Percentiles rank a stretch among this genome's conserved stretches.
phyloP scores from a whole-genome alignment of 2,888 invertebrate genomes.

The Amorpha juglandis region DNA sequence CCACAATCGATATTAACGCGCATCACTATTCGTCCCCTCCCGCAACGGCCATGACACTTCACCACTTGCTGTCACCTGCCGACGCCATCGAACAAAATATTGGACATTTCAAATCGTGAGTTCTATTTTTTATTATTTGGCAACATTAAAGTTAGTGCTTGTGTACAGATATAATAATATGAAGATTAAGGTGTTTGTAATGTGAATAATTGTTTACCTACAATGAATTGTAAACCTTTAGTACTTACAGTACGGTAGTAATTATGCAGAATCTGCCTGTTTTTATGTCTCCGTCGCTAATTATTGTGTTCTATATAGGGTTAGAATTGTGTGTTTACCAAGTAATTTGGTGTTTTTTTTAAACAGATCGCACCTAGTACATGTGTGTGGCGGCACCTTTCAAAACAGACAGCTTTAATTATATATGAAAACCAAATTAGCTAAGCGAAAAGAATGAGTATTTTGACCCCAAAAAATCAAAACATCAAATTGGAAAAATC shows the following conservation, averaged over 20 bases:
- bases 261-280: neutral
- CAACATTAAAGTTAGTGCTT: slow-evolving; percentile 11
- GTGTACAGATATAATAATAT: neutral
- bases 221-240: neutral
- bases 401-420: neutral
- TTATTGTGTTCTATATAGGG: neutral
- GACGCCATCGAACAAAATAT: slow-evolving; percentile 19
- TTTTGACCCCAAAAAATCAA: no score
- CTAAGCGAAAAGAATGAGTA: no score
- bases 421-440: no score
- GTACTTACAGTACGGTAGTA: neutral
- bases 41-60: slow-evolving; percentile 28
- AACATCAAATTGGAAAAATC: no score
- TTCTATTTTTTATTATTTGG: slow-evolving; percentile 21
- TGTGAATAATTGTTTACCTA: slow-evolving; percentile 10
- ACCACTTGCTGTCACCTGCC: slow-evolving; percentile 24
- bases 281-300: slow-evolving; percentile 2
- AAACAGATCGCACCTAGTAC: neutral
- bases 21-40: slow-evolving; percentile 1
- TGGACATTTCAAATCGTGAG: slow-evolving; percentile 25
- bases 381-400: neutral
- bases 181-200: neutral
- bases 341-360: neutral
- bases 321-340: neutral
- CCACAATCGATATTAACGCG: neutral